phyloP scores from a whole-genome alignment of 1,140 invertebrate species.

The Spodoptera litura region DNA sequence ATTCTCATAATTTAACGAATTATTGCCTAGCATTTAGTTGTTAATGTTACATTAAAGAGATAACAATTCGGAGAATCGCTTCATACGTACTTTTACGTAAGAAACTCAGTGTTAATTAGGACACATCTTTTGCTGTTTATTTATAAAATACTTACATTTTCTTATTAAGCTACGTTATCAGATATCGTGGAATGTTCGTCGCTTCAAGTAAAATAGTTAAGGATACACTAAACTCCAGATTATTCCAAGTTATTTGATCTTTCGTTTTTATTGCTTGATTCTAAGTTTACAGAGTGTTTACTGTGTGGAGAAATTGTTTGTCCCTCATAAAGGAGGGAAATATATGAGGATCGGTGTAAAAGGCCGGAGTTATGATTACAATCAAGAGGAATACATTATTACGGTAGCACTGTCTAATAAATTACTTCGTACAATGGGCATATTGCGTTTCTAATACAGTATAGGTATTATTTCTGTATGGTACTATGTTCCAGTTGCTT shows the following conservation, averaged over 20 bases:
- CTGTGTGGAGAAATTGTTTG: slow-evolving; percentile 23
- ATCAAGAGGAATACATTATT: slow-evolving; percentile 27
- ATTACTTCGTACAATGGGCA: slow-evolving; percentile 36
- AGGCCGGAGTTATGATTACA: slow-evolving; percentile 30
- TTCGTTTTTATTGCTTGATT: slow-evolving; percentile 42
- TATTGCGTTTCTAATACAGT: slow-evolving; percentile 23
- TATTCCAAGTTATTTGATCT: slow-evolving; percentile 45
- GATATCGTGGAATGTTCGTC: slow-evolving; percentile 57
- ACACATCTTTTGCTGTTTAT: slow-evolving; percentile 59
- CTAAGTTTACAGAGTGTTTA: slow-evolving; percentile 13
- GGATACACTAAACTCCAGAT: slow-evolving; percentile 39
- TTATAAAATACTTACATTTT: slow-evolving; percentile 58
- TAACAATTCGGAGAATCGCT: slow-evolving; percentile 77
- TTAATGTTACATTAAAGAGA: slow-evolving; percentile 70
- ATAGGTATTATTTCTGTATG: not conserved
- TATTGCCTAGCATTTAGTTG: slow-evolving; percentile 67
- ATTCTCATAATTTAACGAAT: slow-evolving; percentile 66
- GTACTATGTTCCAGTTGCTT: slow-evolving; percentile 10
- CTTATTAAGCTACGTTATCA: slow-evolving; percentile 59
- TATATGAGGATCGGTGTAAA: slow-evolving; percentile 12
- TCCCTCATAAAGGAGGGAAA: slow-evolving; percentile 12
- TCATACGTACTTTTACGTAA: slow-evolving; percentile 57
- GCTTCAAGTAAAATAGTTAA: slow-evolving; percentile 25
- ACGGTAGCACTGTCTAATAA: slow-evolving; percentile 38
- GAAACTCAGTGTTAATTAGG: slow-evolving; percentile 72